Evolutionary conservation across 2,888 invertebrate species (phyloP), one percentile per base, ranked within the genome.

Genomic region (Lutraria lutraria): DNA sequence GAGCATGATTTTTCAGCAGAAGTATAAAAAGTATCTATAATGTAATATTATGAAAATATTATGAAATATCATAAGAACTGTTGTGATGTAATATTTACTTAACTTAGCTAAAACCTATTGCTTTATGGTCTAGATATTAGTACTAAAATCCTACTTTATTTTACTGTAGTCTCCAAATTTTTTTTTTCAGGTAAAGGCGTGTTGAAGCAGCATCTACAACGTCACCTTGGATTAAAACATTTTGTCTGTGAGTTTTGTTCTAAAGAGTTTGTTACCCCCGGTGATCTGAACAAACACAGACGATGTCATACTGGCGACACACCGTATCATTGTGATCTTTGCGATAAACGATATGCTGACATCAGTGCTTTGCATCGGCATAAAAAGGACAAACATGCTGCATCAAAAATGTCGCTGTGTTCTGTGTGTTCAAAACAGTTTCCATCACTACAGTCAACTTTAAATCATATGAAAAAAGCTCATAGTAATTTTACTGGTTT

Each of bases 231-330:
- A 6, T 53, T 90, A 79, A 90, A 90, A 81, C 72, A 81, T 21
- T 90, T 56, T 29, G 83, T 90, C 8, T 90, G 90, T 90, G 90
- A 90, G 72, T 68, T 81, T 63, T 90, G 90, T 76, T 90, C 88
- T 63, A 88, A 88, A 54, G 88, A 52, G 29, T 90, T 90, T 84
- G 90, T 90, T 4, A 88, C 86, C 10, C 83, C 81, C 31, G 90
- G 90, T n/a, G 90, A 90, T 54, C 85, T 90, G 0, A 88, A 86
- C 81, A 90, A 90, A 72, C 90, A 90, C 54, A 56, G 84, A 54
- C 88, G 90, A n/a, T 29, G 43, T 3, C 90, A 90, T 81, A 90
- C 88, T 0, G 86, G 88, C 10, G 72, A 63, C 19, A 90, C 83
- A 6, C 90, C 90, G 4, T 90, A 90, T 81, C 76, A 86, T 34